These are phyloP conservation scores for Ametastegia equiseti DNA, from an alignment of 2,888 invertebrate species.

Conservation along the genomic window DNA sequence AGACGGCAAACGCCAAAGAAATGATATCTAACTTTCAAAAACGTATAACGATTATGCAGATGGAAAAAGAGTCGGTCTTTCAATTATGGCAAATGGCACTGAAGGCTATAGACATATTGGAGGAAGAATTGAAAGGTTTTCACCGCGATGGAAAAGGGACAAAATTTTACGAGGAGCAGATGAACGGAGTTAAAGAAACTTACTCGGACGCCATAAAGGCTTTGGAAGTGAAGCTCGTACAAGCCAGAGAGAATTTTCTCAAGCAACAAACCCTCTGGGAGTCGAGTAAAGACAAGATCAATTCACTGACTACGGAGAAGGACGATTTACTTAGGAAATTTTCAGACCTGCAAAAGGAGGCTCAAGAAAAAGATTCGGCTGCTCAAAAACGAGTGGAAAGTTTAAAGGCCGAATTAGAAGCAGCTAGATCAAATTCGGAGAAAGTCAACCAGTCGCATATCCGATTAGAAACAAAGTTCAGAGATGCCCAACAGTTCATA, in stretches of 20 bases:
- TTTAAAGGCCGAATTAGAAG: slow-evolving; percentile 62
- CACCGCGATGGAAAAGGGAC: slow-evolving; percentile 58
- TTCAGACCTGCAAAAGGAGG: slow-evolving; percentile 55
- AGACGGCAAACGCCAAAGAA: slow-evolving; percentile 54
- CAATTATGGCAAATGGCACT: slow-evolving; percentile 84
- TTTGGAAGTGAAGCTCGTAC: slow-evolving; percentile 79
- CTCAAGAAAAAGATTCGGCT: slow-evolving; percentile 60
- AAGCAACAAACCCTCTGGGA: slow-evolving; percentile 67
- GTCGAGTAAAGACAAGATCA: slow-evolving; percentile 77
- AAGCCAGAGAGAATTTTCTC: slow-evolving; percentile 76
- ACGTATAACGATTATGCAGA: slow-evolving; percentile 65
- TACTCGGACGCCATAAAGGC: slow-evolving; percentile 78
- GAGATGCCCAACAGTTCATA: slow-evolving; percentile 72
- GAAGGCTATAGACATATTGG: slow-evolving; percentile 82
- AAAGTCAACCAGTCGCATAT: slow-evolving; percentile 59
- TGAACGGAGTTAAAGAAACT: slow-evolving; percentile 73
- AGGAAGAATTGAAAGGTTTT: slow-evolving; percentile 81
- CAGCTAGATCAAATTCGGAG: slow-evolving; percentile 66
- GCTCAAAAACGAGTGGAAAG: slow-evolving; percentile 59
- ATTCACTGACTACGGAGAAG: slow-evolving; percentile 73
- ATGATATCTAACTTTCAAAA: slow-evolving; percentile 66
- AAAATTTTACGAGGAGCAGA: slow-evolving; percentile 66
- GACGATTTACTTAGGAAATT: slow-evolving; percentile 75
- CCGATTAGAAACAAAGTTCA: slow-evolving; percentile 75
- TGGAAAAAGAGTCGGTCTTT: slow-evolving; percentile 83